Conservation (phyloP, 2,113 vertebrate genomes). For the Dolichotis patagonum region DNA sequence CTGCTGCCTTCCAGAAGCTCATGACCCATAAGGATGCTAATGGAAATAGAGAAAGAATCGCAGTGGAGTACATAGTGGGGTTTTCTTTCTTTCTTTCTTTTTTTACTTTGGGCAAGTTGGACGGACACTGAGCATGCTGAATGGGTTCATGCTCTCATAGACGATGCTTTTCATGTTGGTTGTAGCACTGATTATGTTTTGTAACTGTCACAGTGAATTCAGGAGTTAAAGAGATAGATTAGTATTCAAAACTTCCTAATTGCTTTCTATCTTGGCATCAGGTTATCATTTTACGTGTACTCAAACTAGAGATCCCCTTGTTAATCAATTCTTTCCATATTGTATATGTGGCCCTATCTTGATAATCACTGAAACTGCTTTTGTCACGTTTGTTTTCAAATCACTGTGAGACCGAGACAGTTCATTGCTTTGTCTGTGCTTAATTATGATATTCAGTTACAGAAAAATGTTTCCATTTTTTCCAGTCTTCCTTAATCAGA, state of each 20-base stretch:
- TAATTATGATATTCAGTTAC: conserved; percentile 86
- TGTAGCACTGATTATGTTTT: neutral
- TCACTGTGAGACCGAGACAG: conserved; percentile 75
- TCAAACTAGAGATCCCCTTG: conserved; percentile 28
- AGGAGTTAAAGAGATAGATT: neutral
- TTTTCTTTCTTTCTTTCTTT: neutral
- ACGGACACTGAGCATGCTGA: neutral
- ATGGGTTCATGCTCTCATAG: neutral
- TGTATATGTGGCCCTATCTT: conserved; percentile 75
- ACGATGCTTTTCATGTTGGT: neutral
- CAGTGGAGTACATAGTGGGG: neutral
- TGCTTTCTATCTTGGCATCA: neutral
- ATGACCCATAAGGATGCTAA: neutral
- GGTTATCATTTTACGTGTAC: conserved; percentile 50
- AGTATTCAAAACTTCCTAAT: conserved; percentile 14
- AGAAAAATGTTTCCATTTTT: conserved; percentile 83
- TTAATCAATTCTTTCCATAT: conserved; percentile 77
- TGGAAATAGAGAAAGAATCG: neutral
- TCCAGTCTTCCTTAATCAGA: conserved; percentile 81
- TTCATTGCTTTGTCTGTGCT: conserved; percentile 75
- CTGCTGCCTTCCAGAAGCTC: neutral
- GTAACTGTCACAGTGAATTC: neutral
- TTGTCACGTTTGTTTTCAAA: conserved; percentile 78
- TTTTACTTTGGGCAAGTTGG: neutral
- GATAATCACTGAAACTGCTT: conserved; percentile 79